phyloP scores from a whole-genome alignment of 2,888 invertebrate species.

The Apotomis betuletana region DNA sequence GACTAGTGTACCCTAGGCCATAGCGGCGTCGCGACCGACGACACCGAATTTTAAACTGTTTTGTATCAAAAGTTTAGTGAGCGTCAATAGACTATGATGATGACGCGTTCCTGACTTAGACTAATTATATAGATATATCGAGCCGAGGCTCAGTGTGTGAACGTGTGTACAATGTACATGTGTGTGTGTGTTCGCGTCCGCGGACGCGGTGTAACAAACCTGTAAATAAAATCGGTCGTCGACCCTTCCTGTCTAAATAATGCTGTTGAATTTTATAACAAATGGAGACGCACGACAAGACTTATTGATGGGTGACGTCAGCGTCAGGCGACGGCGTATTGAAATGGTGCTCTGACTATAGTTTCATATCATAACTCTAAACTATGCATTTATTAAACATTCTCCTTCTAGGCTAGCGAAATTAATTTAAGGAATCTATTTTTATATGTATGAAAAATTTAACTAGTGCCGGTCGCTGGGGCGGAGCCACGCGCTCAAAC shows the following conservation, averaged over 20 bases:
- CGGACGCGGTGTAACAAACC: conserved; percentile 2
- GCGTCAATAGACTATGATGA: background rate
- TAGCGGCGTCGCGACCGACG: background rate
- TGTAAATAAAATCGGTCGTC: conserved; percentile 28
- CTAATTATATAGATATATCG: conserved; percentile 18
- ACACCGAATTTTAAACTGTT: conserved; percentile 39
- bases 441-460: conserved; percentile 67
- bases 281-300: conserved; percentile 26
- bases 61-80: conserved; percentile 26
- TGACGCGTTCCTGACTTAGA: conserved; percentile 26
- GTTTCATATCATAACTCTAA: conserved; percentile 79
- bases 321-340: conserved; percentile 48
- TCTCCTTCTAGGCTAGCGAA: conserved; percentile 70
- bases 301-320: conserved; percentile 14
- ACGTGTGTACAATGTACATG: conserved; percentile 4
- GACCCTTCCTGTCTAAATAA: conserved; percentile 12
- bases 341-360: conserved; percentile 79
- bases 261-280: conserved; percentile 27
- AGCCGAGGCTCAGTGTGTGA: conserved; percentile 1
- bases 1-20: conserved; percentile 33
- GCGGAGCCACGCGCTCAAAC: conserved; percentile 16
- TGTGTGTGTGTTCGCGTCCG: conserved; percentile 12
- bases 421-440: conserved; percentile 71
- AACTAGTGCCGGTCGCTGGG: conserved; percentile 35
- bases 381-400: conserved; percentile 74